These are phyloP conservation scores for Vidua chalybeata DNA, from an alignment of 2,113 vertebrate species.

Conservation along the genomic window DNA sequence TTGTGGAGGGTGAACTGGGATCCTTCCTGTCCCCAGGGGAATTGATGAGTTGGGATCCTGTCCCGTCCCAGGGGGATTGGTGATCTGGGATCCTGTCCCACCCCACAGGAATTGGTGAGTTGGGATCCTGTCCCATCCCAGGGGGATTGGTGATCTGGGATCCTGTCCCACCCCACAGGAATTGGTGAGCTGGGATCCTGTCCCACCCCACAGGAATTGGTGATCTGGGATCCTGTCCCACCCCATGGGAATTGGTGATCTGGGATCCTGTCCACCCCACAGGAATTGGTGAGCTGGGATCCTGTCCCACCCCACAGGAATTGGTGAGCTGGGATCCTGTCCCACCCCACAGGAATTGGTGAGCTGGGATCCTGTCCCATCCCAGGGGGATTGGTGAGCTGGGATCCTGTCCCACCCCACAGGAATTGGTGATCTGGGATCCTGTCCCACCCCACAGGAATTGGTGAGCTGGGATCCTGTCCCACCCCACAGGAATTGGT, in stretches of 20 bases:
- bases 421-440: not conserved
- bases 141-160: not conserved
- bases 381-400: not conserved
- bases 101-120: accelerated
- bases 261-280: not conserved
- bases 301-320: not conserved
- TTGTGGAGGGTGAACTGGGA: accelerated
- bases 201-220: not conserved
- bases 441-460: not conserved
- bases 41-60: not conserved
- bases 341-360: not conserved
- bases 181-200: not conserved
- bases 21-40: not conserved
- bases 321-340: not conserved
- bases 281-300: not conserved
- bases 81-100: not conserved
- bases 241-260: not conserved
- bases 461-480: not conserved
- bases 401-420: not conserved
- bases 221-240: not conserved
- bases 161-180: not conserved
- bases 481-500: not conserved
- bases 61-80: not conserved
- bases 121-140: not conserved
- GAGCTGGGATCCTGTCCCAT: not conserved